phyloP scores from a whole-genome alignment of 2,113 vertebrate genomes.

The Choloepus hoffmanni region DNA sequence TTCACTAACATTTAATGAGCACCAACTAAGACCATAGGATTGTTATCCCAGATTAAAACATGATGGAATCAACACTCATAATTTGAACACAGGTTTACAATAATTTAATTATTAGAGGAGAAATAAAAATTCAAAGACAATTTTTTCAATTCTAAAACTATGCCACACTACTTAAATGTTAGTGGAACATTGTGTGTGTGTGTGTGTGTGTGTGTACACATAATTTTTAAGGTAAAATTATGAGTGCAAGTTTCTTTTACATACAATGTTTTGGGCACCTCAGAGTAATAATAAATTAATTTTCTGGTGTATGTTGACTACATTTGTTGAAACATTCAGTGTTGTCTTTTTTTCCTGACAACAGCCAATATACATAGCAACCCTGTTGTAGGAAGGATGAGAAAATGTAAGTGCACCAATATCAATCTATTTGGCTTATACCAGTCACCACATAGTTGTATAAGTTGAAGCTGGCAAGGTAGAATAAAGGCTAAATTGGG shows the following conservation, averaged over 20 bases:
- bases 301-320: neutral
- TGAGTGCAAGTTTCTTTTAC: neutral
- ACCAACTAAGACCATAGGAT: neutral
- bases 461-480: neutral
- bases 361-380: neutral
- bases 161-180: neutral
- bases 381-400: neutral
- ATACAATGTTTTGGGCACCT: neutral
- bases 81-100: neutral
- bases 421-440: neutral
- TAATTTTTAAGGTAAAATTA: neutral
- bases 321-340: neutral
- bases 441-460: neutral
- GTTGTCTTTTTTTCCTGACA: neutral
- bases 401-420: neutral
- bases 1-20: neutral
- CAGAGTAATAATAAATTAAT: neutral
- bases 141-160: neutral
- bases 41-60: neutral
- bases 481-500: neutral
- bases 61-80: neutral
- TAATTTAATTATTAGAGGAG: neutral
- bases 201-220: neutral
- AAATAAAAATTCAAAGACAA: neutral
- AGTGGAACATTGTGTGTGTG: neutral